These are phyloP conservation scores for Ceratina australensis DNA, from an alignment of 1,140 invertebrate species.

Conservation along the genomic window DNA sequence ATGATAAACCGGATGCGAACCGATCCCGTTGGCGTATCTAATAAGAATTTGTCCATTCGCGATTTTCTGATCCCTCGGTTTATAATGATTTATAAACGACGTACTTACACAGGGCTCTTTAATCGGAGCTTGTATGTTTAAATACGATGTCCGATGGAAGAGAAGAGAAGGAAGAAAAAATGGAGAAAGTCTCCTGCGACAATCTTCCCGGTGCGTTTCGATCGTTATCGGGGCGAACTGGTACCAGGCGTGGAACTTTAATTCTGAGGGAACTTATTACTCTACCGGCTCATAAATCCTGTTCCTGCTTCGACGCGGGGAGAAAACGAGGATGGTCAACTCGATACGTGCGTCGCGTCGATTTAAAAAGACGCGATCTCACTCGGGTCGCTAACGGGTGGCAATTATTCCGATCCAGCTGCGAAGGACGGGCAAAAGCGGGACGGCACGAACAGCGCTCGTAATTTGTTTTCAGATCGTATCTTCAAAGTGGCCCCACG, in stretches of 20 bases:
- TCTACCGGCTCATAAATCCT: conserved; percentile 17
- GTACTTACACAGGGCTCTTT: too few species aligned
- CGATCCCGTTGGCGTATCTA: too few species aligned
- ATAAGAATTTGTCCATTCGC: too few species aligned
- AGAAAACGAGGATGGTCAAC: not conserved
- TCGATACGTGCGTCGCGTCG: conserved; percentile 39
- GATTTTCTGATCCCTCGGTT: too few species aligned
- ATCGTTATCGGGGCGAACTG: conserved; percentile 31
- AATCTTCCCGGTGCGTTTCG: not conserved
- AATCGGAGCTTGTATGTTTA: too few species aligned
- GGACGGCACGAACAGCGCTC: conserved; percentile 63
- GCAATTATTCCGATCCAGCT: conserved; percentile 67
- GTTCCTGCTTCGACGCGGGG: not conserved
- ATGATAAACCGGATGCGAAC: not conserved
- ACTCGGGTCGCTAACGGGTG: conserved; percentile 61
- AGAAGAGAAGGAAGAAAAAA: not conserved
- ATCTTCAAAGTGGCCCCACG: conserved; percentile 75
- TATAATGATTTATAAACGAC: too few species aligned
- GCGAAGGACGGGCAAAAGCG: conserved; percentile 46
- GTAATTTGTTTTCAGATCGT: conserved; percentile 78
- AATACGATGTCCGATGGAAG: not conserved
- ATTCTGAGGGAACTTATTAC: conserved; percentile 43
- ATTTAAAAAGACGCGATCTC: conserved; percentile 58
- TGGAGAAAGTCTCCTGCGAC: not conserved
- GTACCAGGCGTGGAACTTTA: conserved; percentile 35